These are phyloP conservation scores for Diphyllodes magnificus DNA, from an alignment of 2,113 vertebrate genomes.

Conservation along the genomic window DNA sequence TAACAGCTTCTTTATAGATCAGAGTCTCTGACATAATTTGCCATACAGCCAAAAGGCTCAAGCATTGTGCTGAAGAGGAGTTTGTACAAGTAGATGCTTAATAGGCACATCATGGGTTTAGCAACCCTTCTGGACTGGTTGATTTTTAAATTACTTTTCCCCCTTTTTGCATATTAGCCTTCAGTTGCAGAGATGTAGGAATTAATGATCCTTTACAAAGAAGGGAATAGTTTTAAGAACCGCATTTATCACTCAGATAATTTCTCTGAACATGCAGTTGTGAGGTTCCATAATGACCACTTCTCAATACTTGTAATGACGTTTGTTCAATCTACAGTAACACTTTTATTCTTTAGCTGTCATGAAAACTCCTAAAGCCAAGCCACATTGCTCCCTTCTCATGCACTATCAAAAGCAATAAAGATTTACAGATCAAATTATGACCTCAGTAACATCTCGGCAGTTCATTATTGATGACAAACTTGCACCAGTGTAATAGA, in stretches of 20 bases:
- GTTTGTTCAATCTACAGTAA: neutral
- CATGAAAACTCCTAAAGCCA: neutral
- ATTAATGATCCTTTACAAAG: neutral
- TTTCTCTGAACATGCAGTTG: neutral
- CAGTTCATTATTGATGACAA: neutral
- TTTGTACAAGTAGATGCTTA: neutral
- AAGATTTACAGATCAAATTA: neutral
- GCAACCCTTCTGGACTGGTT: neutral
- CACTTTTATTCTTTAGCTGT: neutral
- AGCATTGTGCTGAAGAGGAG: neutral
- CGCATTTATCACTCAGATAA: neutral
- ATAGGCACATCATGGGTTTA: neutral
- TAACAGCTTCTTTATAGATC: neutral
- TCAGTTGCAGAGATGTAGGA: neutral
- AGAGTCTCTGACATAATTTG: neutral
- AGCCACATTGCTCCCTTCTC: neutral
- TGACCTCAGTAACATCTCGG: neutral
- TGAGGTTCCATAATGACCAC: neutral
- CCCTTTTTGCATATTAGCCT: neutral
- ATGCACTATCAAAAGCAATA: neutral
- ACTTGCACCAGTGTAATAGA: neutral
- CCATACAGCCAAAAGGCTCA: neutral
- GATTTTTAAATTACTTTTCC: neutral
- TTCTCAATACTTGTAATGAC: neutral
- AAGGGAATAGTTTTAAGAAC: neutral